These are phyloP conservation scores for Nasonia vitripennis DNA, from an alignment of 1,140 invertebrate genomes.

Conservation along the genomic window DNA sequence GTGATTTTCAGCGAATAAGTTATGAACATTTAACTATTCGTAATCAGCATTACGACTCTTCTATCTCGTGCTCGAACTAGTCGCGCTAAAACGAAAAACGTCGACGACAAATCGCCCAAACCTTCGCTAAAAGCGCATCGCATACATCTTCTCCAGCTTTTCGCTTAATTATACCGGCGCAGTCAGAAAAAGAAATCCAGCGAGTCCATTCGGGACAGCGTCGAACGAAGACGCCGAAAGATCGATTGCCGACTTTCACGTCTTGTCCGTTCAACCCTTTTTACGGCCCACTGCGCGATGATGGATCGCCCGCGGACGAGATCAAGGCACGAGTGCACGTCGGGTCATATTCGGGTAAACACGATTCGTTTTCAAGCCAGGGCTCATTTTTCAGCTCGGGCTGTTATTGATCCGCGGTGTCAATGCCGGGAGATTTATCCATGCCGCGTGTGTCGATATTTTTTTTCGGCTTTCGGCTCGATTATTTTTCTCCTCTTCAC, in stretches of 20 bases:
- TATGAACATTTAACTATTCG: too few species aligned
- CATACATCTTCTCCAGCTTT: neutral
- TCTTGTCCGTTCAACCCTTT: neutral
- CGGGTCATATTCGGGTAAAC: constrained; percentile 25
- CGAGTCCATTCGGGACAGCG: neutral
- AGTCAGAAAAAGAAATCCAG: neutral
- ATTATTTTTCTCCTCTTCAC: neutral
- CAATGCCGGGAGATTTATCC: neutral
- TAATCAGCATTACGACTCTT: too few species aligned
- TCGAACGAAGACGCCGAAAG: neutral
- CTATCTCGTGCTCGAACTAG: too few species aligned
- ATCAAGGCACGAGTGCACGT: neutral
- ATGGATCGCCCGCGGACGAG: neutral
- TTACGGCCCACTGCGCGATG: neutral
- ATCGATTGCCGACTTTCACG: constrained; percentile 1
- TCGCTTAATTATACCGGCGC: neutral
- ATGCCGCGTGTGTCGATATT: neutral
- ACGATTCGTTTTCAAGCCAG: neutral
- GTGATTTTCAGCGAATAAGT: too few species aligned
- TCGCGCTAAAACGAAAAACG: neutral
- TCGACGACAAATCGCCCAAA: neutral
- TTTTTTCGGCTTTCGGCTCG: neutral
- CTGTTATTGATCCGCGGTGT: constrained; percentile 31
- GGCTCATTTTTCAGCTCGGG: constrained; percentile 6
- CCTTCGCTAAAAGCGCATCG: neutral